Percentiles rank a stretch among this genome's conserved stretches.
These are phyloP conservation scores for Tetrax tetrax DNA, from an alignment of 2,113 vertebrate species.

Conservation along the genomic window DNA sequence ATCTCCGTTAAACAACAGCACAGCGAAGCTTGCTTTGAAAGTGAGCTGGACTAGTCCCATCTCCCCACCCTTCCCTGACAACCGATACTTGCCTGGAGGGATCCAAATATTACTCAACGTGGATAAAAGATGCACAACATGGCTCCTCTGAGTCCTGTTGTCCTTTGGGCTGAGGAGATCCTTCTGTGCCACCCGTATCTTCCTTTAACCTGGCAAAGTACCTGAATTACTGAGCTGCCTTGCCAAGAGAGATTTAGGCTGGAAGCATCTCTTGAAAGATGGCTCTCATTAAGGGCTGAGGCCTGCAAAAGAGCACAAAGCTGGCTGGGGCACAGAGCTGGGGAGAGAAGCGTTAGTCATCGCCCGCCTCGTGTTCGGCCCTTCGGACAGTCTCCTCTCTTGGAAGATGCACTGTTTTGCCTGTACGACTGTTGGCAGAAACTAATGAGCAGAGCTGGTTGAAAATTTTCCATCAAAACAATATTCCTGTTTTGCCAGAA, in stretches of 20 bases:
- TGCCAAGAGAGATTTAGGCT: constrained; percentile 29
- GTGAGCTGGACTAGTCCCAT: not conserved
- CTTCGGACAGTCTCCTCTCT: constrained; percentile 13
- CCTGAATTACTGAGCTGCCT: not conserved
- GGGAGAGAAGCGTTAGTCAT: not conserved
- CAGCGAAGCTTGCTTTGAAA: not conserved
- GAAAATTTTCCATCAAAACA: constrained; percentile 53
- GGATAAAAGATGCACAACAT: not conserved
- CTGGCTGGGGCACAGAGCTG: constrained; percentile 11
- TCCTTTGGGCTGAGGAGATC: not conserved
- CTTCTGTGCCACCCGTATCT: constrained; percentile 10
- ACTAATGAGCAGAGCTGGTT: constrained; percentile 7
- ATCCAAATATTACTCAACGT: not conserved
- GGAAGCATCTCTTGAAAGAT: constrained; percentile 44
- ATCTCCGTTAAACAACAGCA: not conserved
- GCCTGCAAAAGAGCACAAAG: not conserved
- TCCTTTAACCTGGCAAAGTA: constrained; percentile 12
- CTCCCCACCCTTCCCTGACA: not conserved
- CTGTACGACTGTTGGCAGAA: not conserved
- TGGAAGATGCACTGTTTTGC: not conserved
- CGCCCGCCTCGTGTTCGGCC: not conserved
- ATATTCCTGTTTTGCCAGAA: constrained; percentile 45
- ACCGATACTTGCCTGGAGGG: not conserved
- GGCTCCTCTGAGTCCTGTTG: accelerated
- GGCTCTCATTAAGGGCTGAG: constrained; percentile 15